phyloP scores from a whole-genome alignment of 2,113 vertebrate species.

The Paralichthys olivaceus region DNA sequence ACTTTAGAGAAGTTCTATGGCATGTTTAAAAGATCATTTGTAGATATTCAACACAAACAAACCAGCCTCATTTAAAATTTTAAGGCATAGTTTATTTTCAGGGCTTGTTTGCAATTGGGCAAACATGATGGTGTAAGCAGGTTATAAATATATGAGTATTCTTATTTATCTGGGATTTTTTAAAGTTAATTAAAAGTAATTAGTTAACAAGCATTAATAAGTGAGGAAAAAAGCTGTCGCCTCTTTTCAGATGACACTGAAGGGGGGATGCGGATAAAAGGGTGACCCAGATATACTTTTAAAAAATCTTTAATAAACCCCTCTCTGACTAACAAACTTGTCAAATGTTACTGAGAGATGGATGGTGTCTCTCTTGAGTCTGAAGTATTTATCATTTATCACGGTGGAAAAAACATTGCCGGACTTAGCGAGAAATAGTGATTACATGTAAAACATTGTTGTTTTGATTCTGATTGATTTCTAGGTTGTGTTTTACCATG shows the following conservation, averaged over 20 bases:
- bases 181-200: conserved; percentile 74
- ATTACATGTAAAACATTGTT: conserved; percentile 5
- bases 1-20: conserved; percentile 72
- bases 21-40: conserved; percentile 82
- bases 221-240: conserved; percentile 66
- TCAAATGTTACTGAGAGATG: conserved; percentile 12
- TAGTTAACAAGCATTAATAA: conserved; percentile 76
- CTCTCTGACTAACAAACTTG: conserved; percentile 19
- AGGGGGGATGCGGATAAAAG: conserved; percentile 23
- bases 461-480: background rate
- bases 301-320: conserved; percentile 14
- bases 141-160: conserved; percentile 75
- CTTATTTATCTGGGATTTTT: conserved; percentile 71
- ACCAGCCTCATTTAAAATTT: conserved; percentile 76
- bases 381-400: conserved; percentile 20
- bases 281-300: conserved; percentile 51
- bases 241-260: conserved; percentile 55
- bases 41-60: conserved; percentile 78
- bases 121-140: conserved; percentile 72
- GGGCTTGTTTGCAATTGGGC: conserved; percentile 73
- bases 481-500: background rate
- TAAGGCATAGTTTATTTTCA: conserved; percentile 64
- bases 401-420: background rate
- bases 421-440: background rate
- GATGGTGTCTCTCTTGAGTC: background rate